Evolutionary conservation across 2,113 vertebrate species (phyloP).

Genomic region (Salvator merianae): DNA sequence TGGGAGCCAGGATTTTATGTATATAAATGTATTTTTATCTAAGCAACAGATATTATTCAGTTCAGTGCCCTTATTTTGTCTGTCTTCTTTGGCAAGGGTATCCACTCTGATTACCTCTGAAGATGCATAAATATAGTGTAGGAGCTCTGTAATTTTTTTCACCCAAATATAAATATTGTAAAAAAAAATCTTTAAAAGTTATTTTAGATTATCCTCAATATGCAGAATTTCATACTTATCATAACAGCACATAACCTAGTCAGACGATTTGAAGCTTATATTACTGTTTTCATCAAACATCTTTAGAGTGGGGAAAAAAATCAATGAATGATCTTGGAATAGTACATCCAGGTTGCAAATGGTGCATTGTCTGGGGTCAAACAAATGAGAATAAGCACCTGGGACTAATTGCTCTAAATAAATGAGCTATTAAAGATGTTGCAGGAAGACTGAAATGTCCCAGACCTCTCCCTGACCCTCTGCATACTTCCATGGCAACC

Average conservation of each 20-base stretch:
- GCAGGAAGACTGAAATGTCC: conserved; percentile 54
- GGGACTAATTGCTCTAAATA: conserved; percentile 73
- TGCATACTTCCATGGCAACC: conserved; percentile 55
- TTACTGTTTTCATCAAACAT: not conserved
- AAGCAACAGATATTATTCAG: too few species aligned
- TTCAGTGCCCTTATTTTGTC: too few species aligned
- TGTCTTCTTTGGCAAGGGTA: too few species aligned
- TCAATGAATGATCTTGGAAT: conserved; percentile 4
- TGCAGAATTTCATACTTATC: not conserved
- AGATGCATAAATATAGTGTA: not conserved
- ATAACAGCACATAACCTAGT: not conserved
- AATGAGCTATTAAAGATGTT: conserved; percentile 73
- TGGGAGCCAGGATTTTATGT: too few species aligned
- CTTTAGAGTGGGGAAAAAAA: not conserved
- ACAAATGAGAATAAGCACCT: conserved; percentile 40
- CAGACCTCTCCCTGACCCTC: conserved; percentile 52
- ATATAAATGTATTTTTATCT: too few species aligned
- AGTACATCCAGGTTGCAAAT: not conserved
- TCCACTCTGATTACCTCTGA: not conserved
- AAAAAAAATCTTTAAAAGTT: not conserved
- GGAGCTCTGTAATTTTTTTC: not conserved
- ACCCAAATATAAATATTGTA: not conserved
- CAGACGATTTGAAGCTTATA: not conserved
- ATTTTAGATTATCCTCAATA: not conserved
- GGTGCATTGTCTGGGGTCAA: conserved; percentile 32